phyloP scores from a whole-genome alignment of 1,140 invertebrate genomes.

The Schlechtendalia chinensis region DNA sequence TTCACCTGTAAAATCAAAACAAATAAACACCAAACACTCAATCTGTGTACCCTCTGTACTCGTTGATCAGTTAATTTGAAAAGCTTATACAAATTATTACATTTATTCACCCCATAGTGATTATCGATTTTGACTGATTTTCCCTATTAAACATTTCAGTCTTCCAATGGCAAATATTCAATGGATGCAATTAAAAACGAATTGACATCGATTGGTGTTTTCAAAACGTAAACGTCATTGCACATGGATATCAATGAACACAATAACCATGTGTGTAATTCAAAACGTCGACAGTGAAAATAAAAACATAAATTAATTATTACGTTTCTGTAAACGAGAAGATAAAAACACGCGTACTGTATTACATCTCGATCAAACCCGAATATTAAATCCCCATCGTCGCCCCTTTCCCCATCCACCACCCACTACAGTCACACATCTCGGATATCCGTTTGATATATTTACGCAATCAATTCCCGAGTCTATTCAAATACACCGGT shows the following conservation, averaged over 20 bases:
- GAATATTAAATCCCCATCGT: not conserved
- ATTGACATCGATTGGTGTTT: too few species aligned
- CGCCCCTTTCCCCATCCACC: not conserved
- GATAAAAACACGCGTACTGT: too few species aligned
- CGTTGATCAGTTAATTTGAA: not conserved
- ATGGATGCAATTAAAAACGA: too few species aligned
- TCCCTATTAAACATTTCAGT: too few species aligned
- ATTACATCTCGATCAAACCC: not conserved
- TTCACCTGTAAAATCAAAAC: too few species aligned
- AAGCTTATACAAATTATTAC: not conserved
- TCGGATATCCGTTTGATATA: slow-evolving; percentile 5
- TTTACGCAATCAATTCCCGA: not conserved
- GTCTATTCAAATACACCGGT: not conserved
- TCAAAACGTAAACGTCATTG: too few species aligned
- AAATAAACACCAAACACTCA: too few species aligned
- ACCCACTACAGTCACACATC: not conserved
- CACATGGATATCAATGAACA: too few species aligned
- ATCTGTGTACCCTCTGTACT: too few species aligned
- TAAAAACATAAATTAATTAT: not conserved
- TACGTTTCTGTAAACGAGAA: not conserved
- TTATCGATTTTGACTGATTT: too few species aligned
- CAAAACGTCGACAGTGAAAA: not conserved
- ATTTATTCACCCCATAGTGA: too few species aligned
- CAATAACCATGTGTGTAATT: not conserved
- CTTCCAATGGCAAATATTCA: too few species aligned